Base-by-base conservation (phyloP, 2,113 vertebrate genomes). In the Pomatostomus ruficeps region DNA sequence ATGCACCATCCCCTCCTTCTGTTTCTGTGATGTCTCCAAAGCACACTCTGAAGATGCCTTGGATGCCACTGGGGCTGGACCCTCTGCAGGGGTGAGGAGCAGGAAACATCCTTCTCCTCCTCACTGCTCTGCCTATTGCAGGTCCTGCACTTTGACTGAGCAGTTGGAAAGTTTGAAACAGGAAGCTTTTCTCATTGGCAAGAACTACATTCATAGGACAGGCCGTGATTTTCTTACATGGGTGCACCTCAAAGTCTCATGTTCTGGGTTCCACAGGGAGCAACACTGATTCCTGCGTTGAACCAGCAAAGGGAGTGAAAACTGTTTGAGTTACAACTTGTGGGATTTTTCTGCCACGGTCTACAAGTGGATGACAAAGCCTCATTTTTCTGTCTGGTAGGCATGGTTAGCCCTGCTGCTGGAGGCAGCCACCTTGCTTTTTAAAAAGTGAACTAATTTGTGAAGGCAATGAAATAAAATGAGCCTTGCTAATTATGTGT, bases 181-280 rank as follows among this genome's bases (percentile, higher is more conserved):
- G 19, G 38, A 67, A 45, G 9, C 23, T 61, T 62, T 57, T 75
- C 36, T 87, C 20, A 26, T 22, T 42, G 38, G 4, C 7, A 29
- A 55, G 49, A 68, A 6, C 45, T 38, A 23, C 19, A 36, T 82
- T 43, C 11, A 23, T 1, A 2, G 18, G 24, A 31, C 35, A 42
- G 17, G 5, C 0, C 0, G 6, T 57, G 45, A 14, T 48, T 1
- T 2, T 45, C 36, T 63, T 51, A 33, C 14, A 2, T 12, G 26
- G 24, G 12, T 65, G 29, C n/a, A 22, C n/a, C 4, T 2, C 65
- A 38, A 26, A 68, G 10, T 43, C 46, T 71, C 11, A 3, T 6
- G 11, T 38, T 54, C 2, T 5, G 12, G n/a, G 8, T 75, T 42
- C 20, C 42, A 20, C 12, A 40, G 59, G 1, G 2, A 85, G 46